These are phyloP conservation scores for Aethes cnicana DNA, from an alignment of 2,888 invertebrate genomes.

Conservation along the genomic window DNA sequence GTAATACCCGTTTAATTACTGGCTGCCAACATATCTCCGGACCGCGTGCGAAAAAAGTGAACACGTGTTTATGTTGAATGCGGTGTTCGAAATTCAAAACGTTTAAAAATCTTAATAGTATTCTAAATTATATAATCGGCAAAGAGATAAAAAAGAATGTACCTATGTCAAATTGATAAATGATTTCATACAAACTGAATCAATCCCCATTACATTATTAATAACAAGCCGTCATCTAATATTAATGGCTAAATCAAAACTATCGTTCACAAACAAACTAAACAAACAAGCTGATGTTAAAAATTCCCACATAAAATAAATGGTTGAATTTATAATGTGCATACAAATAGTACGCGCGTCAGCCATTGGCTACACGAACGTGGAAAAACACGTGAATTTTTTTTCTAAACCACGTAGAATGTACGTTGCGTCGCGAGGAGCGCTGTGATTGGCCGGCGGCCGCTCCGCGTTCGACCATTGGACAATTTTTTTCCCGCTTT, in stretches of 20 bases:
- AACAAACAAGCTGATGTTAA: constrained; percentile 37
- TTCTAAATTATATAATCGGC: no score
- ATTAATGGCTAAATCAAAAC: constrained; percentile 23
- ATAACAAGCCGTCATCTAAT: constrained; percentile 7
- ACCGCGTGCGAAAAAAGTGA: constrained; percentile 14
- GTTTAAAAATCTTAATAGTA: no score
- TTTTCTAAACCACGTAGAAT: constrained; percentile 76
- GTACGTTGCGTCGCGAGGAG: constrained; percentile 62
- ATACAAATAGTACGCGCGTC: constrained; percentile 49
- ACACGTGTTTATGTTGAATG: constrained; percentile 1
- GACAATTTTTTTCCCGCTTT: constrained; percentile 75
- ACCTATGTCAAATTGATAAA: no score
- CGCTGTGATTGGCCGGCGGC: constrained; percentile 60
- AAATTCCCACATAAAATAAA: constrained; percentile 51
- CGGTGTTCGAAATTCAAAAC: constrained; percentile 4
- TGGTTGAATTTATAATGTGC: constrained; percentile 64
- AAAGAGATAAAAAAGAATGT: no score
- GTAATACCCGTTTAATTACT: constrained; percentile 51
- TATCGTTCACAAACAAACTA: constrained; percentile 11
- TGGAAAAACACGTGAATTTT: constrained; percentile 79
- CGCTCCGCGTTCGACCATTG: constrained; percentile 60
- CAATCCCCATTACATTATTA: no score
- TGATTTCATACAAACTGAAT: no score
- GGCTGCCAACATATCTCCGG: constrained; percentile 13
- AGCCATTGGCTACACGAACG: constrained; percentile 68